Conservation (phyloP, 2,888 invertebrate species). For the Callinectes sapidus region DNA sequence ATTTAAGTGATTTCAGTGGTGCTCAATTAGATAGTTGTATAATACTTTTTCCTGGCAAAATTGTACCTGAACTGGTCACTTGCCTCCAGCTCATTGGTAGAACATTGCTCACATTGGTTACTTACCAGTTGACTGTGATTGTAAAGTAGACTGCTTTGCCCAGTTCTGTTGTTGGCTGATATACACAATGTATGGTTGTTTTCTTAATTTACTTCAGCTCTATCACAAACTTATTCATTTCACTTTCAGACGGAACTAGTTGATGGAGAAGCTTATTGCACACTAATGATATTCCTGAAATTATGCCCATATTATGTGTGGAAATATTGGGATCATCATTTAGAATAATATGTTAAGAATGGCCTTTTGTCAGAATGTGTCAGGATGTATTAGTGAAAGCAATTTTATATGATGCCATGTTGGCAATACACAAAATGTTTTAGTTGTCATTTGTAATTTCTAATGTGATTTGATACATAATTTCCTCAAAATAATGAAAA, state of each 20-base stretch:
- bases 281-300: not conserved
- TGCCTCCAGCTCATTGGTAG: not conserved
- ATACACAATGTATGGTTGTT: not conserved
- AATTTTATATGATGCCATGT: too few relatives aligned
- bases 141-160: not conserved
- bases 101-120: not conserved
- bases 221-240: not conserved
- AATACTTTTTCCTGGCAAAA: not conserved
- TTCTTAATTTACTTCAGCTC: not conserved
- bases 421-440: too few relatives aligned
- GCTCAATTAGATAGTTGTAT: constrained; percentile 14
- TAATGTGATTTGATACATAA: too few relatives aligned
- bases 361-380: too few relatives aligned
- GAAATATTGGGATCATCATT: not conserved
- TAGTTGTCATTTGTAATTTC: too few relatives aligned
- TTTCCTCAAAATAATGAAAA: too few relatives aligned
- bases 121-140: not conserved
- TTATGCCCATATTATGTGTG: too few relatives aligned
- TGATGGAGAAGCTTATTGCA: not conserved
- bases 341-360: not conserved
- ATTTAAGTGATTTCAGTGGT: constrained; percentile 26
- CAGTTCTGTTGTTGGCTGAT: not conserved
- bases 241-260: not conserved
- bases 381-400: too few relatives aligned
- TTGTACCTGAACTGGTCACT: not conserved